phyloP scores from a whole-genome alignment of 2,888 invertebrate species.

The Andrena hattorfiana region DNA sequence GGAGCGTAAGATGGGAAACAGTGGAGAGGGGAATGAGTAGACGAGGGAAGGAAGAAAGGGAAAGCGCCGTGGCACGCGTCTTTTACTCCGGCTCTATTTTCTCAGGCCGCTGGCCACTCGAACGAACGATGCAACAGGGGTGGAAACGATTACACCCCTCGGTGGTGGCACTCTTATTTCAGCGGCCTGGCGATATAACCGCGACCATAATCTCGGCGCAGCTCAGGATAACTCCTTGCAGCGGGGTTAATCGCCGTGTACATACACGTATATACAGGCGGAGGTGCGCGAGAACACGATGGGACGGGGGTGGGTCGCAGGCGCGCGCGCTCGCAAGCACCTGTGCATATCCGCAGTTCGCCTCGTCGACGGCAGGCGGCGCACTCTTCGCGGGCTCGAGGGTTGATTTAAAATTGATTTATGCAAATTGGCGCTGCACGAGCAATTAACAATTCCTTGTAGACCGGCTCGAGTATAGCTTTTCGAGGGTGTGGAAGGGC shows the following conservation, averaged over 20 bases:
- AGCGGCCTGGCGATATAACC: constrained; percentile 46
- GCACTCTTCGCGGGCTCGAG: constrained; percentile 70
- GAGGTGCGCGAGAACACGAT: not conserved
- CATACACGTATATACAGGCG: not conserved
- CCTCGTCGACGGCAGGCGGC: constrained; percentile 58
- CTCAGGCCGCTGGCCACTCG: constrained; percentile 9
- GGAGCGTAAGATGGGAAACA: not conserved
- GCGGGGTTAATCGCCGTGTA: constrained; percentile 60
- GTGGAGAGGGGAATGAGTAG: not conserved
- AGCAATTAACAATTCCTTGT: constrained; percentile 85
- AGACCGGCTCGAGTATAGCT: constrained; percentile 81
- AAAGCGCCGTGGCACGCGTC: not conserved
- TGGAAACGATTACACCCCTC: constrained; percentile 4
- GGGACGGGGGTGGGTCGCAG: not conserved
- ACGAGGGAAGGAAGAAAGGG: constrained; percentile 5
- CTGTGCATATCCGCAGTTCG: constrained; percentile 62
- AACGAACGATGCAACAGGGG: constrained; percentile 36
- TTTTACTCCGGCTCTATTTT: not conserved
- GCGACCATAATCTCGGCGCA: constrained; percentile 64
- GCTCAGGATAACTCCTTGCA: constrained; percentile 56
- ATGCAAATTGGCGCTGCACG: constrained; percentile 85
- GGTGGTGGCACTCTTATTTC: constrained; percentile 56
- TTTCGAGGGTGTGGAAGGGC: constrained; percentile 71
- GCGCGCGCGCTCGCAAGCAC: constrained; percentile 36
- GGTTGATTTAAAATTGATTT: constrained; percentile 84